Base-by-base conservation (phyloP, 1,140 invertebrate genomes). In the Papilio xuthus region DNA sequence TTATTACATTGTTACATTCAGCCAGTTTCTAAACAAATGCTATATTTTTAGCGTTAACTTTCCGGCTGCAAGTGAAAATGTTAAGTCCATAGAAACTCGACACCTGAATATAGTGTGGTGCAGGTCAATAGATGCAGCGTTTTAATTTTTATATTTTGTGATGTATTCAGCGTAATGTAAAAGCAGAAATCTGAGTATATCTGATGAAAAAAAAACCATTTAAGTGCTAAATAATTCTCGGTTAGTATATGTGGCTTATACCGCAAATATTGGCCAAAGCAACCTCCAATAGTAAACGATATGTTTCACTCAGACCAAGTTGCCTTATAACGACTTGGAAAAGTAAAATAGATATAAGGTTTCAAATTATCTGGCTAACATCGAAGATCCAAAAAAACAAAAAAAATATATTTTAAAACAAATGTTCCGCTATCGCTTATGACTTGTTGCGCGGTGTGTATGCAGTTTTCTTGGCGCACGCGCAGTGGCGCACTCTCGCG, bases 61-160 rank as follows among this genome's bases (percentile, higher is more conserved):
- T 67, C 60, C 60, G 26, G 13, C 26, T 67, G 60, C 60, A 67
- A 67, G 60, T 32, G 60, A 67, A 67, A 67, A 67, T 67, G 60
- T 32, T 28, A 67, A 67, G 26, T 67, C 60, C 23, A 12, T 28
- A 67, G 60, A 67, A 67, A 67, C 26, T 67, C 23, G 60, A 28
- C 60, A 32, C 13, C 60, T 15, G 26, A 67, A 67, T 67, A 67
- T 15, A 32, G 12, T 67, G 60, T 28, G 60, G 60, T 67, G 26
- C 60, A 67, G 32, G 6, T 23, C 6, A 60, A 13, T 23, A 13
- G 56, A 60, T 4, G 23, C 23, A 26, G 56, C 56, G 56, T 32
- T 63, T 28, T 67, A 7, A 56, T 20, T 56, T 56, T 23, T n/a
- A 7, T n/a, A 2, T 53, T n/a, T 53, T 53, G n/a, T n/a, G n/a